phyloP scores from a whole-genome alignment of 1,140 invertebrate genomes.

The Apis florea region DNA sequence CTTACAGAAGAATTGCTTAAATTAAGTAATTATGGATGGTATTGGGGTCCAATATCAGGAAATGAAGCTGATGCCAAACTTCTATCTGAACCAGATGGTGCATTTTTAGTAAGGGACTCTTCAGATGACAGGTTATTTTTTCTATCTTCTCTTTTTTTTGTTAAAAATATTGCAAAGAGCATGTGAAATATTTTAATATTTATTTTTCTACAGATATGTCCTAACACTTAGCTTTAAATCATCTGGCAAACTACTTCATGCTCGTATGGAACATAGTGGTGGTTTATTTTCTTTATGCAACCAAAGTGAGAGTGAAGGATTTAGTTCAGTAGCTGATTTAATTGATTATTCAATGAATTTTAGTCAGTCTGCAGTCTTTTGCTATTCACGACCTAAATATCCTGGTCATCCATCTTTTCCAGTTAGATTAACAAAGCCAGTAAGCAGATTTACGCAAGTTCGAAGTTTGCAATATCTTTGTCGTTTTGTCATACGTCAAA shows the following conservation, averaged over 20 bases:
- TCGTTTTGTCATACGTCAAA: slow-evolving; percentile 88
- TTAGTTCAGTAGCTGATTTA: slow-evolving; percentile 85
- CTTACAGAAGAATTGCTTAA: slow-evolving; percentile 82
- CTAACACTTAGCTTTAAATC: slow-evolving; percentile 88
- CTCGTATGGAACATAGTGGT: slow-evolving; percentile 85
- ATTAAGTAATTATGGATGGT: slow-evolving; percentile 84
- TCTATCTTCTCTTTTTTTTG: neutral
- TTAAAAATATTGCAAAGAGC: neutral
- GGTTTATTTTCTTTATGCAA: slow-evolving; percentile 86
- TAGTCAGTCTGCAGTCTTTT: slow-evolving; percentile 86
- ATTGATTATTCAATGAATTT: slow-evolving; percentile 87
- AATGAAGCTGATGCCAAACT: slow-evolving; percentile 83
- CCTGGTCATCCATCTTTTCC: slow-evolving; percentile 86
- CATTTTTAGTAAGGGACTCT: slow-evolving; percentile 89
- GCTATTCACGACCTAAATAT: slow-evolving; percentile 85
- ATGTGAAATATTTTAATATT: slow-evolving; percentile 53
- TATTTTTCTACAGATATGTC: slow-evolving; percentile 78
- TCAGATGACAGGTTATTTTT: slow-evolving; percentile 83
- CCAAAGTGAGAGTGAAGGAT: slow-evolving; percentile 84
- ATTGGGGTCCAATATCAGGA: slow-evolving; percentile 85
- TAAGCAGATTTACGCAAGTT: slow-evolving; percentile 88
- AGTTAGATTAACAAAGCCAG: slow-evolving; percentile 87
- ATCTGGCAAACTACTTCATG: slow-evolving; percentile 86
- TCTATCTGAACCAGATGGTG: slow-evolving; percentile 84
- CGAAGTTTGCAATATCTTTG: slow-evolving; percentile 88